These are phyloP conservation scores for Pica pica DNA, from an alignment of 2,113 vertebrate species.

Conservation along the genomic window DNA sequence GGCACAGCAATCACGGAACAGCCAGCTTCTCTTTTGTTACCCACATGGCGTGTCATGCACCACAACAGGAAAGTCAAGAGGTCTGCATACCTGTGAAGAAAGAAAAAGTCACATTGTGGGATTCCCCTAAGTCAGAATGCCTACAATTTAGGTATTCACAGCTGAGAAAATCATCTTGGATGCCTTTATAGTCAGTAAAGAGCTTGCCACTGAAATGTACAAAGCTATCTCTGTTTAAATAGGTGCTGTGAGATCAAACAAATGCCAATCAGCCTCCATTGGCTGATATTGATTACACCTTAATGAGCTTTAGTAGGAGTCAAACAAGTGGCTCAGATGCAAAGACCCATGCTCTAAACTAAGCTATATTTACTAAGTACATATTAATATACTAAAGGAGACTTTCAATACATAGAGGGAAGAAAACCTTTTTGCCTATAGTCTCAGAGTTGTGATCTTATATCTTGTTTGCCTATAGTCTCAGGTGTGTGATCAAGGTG, in stretches of 20 bases:
- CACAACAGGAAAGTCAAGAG: neutral
- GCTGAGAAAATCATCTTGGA: neutral
- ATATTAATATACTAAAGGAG: neutral
- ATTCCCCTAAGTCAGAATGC: neutral
- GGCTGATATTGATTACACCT: neutral
- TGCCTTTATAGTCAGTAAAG: neutral
- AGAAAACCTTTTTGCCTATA: accelerated
- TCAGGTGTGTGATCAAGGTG: accelerated
- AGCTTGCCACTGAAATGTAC: neutral
- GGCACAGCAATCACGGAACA: accelerated
- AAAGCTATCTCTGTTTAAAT: neutral
- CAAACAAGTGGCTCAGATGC: neutral
- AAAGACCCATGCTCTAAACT: neutral
- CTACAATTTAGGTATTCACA: neutral
- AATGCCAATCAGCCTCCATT: neutral
- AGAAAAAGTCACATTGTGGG: neutral
- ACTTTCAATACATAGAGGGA: neutral
- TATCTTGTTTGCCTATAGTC: neutral
- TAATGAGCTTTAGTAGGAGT: neutral
- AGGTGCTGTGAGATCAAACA: neutral
- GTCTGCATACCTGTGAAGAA: neutral
- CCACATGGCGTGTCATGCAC: accelerated
- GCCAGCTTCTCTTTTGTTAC: neutral
- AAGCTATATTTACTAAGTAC: neutral
- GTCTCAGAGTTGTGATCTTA: neutral